Conservation (phyloP, 2,113 vertebrate genomes). For the Athene noctua region DNA sequence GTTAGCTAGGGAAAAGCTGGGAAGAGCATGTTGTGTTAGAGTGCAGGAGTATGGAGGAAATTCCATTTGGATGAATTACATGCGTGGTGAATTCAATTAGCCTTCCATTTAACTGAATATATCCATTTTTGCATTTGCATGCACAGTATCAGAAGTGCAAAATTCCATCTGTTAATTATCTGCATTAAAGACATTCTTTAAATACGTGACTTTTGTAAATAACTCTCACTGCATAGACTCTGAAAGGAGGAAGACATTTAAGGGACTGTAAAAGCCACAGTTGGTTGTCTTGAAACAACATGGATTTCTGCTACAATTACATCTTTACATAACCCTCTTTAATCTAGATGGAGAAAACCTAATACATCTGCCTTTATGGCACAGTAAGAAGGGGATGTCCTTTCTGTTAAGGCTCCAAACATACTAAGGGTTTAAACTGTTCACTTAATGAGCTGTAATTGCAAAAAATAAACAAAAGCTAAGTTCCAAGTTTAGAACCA, state of each 20-base stretch:
- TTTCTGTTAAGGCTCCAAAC: background rate
- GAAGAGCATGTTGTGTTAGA: background rate
- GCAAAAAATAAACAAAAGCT: background rate
- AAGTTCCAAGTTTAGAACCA: background rate
- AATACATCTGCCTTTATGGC: background rate
- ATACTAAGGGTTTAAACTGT: background rate
- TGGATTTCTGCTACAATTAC: background rate
- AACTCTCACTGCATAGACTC: background rate
- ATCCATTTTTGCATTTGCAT: background rate
- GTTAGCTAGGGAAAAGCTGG: background rate
- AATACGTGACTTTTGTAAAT: background rate
- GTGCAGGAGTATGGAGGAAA: background rate
- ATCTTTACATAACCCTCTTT: background rate
- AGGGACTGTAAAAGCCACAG: background rate
- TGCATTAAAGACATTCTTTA: background rate
- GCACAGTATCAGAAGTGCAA: background rate
- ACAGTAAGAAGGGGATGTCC: background rate
- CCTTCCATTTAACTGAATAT: background rate
- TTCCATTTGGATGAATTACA: background rate
- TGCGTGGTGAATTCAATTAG: background rate
- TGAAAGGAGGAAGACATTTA: background rate
- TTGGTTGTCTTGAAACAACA: background rate
- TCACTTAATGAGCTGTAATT: background rate
- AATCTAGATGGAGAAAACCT: background rate
- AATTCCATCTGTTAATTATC: background rate